A percentile compares a stretch with the other conserved stretches of the same genome.
Conservation (phyloP, 2,888 invertebrate species). For the Acheta domesticus region DNA sequence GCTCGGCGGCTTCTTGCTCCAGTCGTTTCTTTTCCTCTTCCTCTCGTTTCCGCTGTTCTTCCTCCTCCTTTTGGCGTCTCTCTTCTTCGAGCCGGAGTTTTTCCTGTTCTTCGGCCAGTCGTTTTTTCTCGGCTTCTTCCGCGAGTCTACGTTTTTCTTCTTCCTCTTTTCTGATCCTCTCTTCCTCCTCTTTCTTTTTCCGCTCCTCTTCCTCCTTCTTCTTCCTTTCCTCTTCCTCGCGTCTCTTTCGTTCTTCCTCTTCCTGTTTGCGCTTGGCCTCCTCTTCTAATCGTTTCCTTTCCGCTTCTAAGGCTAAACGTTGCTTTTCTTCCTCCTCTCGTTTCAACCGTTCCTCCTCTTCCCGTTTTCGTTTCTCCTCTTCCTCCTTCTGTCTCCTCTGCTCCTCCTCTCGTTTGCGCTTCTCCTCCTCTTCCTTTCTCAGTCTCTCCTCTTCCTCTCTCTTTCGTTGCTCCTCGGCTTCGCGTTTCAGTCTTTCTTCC, state of each 20-base stretch:
- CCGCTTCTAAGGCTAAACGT: neutral
- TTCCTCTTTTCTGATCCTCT: constrained; percentile 23
- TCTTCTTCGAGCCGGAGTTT: neutral
- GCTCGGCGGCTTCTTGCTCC: neutral
- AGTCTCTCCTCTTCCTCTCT: neutral
- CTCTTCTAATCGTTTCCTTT: neutral
- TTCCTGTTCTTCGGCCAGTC: neutral
- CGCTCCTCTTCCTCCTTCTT: constrained; percentile 22
- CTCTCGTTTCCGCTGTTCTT: neutral
- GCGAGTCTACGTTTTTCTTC: neutral
- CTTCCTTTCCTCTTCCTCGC: neutral
- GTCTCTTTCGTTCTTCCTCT: constrained; percentile 27
- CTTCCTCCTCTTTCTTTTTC: constrained; percentile 34
- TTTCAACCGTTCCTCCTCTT: neutral
- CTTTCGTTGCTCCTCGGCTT: neutral
- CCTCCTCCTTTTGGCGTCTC: neutral
- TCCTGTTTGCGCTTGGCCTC: constrained; percentile 11
- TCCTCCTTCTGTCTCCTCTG: neutral
- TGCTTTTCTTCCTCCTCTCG: neutral
- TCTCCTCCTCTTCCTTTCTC: neutral
- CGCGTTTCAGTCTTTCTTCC: neutral
- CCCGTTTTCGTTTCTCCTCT: neutral
- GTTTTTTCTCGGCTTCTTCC: neutral
- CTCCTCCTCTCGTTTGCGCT: neutral
- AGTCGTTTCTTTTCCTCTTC: neutral